Base-by-base conservation (phyloP, 2,113 vertebrate species). In the Campylorhamphus procurvoides region DNA sequence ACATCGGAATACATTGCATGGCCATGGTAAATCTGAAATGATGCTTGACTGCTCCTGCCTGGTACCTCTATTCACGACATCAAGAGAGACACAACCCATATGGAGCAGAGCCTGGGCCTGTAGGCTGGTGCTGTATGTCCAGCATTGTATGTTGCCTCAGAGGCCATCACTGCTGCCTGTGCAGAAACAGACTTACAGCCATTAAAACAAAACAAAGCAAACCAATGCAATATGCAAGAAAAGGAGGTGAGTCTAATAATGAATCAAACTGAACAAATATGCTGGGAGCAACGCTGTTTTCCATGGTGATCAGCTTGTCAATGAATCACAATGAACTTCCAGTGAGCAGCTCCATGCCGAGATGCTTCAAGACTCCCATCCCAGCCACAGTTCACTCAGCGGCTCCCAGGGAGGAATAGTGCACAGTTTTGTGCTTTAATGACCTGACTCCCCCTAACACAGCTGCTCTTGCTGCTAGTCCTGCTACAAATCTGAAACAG, bases 401-500 rank as follows among this genome's bases (percentile, higher is more conserved):
- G 0, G 52, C 13, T 88, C 35, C 35, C 15, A 3, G 11, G 62
- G 50, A 83, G 18, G 20, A 85, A 39, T 3, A 24, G n/a, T 14
- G 35, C 49, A 55, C 53, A 24, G 28, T 3, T 22, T 3, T 83
- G 67, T 68, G 37, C 69, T 92, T 69, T 94, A 94, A 93, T 71
- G 69, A 27, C 60, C 85, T 84, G 58, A 67, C 55, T 55, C 60
- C 53, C 22, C 28, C 35, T 7, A 64, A 35, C 46, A 42, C 49
- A 73, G 62, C 29, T 88, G 64, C 42, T 84, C 20, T 40, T 81
- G 22, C 83, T 88, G 59, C 42, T 73, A 56, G 77, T 83, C 63
- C 53, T 89, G 68, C 55, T 63, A 74, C 85, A 90, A 95, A 92
- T 64, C 84, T 84, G 71, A 85, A 94, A 76, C 84, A 39, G 76